These are phyloP conservation scores for Eubasilissa splendida DNA, from an alignment of 2,888 invertebrate species.

Conservation along the genomic window DNA sequence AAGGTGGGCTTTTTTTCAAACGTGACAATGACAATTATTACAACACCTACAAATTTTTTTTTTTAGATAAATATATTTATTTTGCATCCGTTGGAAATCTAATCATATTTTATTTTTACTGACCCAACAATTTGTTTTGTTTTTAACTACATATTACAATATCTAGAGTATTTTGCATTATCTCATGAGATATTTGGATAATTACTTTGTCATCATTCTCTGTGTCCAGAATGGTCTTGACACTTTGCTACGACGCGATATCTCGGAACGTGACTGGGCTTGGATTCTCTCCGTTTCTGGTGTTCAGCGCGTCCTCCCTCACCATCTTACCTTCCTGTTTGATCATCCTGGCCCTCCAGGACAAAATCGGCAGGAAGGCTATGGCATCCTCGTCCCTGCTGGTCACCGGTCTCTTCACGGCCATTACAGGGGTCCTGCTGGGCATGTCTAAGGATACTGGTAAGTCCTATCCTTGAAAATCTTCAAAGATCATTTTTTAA, in stretches of 20 bases:
- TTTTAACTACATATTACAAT: too few species aligned
- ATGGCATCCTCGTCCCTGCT: constrained; percentile 71
- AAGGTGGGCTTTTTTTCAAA: too few species aligned
- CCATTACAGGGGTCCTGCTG: constrained; percentile 67
- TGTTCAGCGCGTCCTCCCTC: constrained; percentile 72
- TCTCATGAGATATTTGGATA: too few species aligned
- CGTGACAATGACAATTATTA: too few species aligned
- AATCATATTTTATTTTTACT: too few species aligned
- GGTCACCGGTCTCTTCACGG: constrained; percentile 70
- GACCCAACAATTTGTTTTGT: too few species aligned
- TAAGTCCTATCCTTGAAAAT: neutral
- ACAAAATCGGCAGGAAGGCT: constrained; percentile 69
- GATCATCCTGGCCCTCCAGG: constrained; percentile 66
- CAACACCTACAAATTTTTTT: too few species aligned
- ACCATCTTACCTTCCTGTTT: constrained; percentile 74
- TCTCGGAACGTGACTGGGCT: constrained; percentile 74
- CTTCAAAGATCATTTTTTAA: too few species aligned
- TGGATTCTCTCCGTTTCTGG: constrained; percentile 72
- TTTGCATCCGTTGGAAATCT: too few species aligned
- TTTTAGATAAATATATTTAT: too few species aligned
- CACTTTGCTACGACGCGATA: constrained; percentile 74
- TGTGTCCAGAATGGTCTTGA: constrained; percentile 72
- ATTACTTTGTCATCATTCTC: neutral
- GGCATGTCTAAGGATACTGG: constrained; percentile 55
- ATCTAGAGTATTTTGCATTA: too few species aligned